These are phyloP conservation scores for Prionailurus bengalensis DNA, from an alignment of 2,113 vertebrate genomes.

Conservation along the genomic window DNA sequence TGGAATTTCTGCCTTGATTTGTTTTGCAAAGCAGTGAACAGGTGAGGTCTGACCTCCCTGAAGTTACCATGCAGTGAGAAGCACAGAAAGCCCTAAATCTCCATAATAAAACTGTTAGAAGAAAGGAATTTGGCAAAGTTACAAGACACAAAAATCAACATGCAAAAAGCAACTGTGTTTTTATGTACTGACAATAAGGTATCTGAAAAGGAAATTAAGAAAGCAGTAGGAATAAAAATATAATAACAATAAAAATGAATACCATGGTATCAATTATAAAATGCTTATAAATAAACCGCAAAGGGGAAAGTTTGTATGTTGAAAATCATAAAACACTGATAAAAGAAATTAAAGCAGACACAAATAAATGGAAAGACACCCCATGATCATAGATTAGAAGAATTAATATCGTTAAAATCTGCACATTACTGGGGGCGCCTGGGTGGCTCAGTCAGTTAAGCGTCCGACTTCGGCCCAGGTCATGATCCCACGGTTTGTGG, in stretches of 20 bases:
- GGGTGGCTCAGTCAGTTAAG: too few relatives aligned
- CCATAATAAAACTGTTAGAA: not conserved
- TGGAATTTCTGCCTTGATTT: not conserved
- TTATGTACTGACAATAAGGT: not conserved
- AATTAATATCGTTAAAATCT: not conserved
- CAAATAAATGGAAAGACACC: not conserved
- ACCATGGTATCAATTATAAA: not conserved
- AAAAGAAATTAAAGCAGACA: not conserved
- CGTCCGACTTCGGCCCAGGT: too few relatives aligned
- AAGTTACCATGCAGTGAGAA: not conserved
- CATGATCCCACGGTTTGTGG: too few relatives aligned
- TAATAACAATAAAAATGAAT: not conserved
- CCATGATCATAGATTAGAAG: not conserved
- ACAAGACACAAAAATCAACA: not conserved
- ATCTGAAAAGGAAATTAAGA: not conserved
- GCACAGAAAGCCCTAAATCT: not conserved
- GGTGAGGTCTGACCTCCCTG: not conserved
- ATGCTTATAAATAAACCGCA: not conserved
- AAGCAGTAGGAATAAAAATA: not conserved
- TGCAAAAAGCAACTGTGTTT: not conserved
- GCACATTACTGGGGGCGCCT: not conserved
- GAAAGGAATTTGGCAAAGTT: not conserved
- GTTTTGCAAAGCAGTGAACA: not conserved
- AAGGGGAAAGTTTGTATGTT: not conserved
- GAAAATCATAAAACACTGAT: not conserved